phyloP scores from a whole-genome alignment of 2,113 vertebrate species.

The Hemibagrus wyckioides region DNA sequence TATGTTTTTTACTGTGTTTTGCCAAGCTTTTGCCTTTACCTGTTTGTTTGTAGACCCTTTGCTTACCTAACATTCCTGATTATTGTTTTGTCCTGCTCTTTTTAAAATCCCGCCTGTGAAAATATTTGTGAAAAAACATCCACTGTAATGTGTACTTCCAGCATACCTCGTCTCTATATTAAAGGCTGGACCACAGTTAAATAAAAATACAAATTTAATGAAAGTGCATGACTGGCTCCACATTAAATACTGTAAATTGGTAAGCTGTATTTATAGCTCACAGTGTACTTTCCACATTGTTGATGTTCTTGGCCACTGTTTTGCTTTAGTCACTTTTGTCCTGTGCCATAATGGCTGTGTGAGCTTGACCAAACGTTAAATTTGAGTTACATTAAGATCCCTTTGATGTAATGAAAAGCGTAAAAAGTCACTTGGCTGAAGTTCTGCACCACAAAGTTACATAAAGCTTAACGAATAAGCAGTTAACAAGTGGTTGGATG shows the following conservation, averaged over 20 bases:
- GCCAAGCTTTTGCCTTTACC: background rate
- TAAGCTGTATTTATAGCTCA: conserved; percentile 43
- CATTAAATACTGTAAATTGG: conserved; percentile 12
- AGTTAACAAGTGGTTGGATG: background rate
- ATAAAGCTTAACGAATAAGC: background rate
- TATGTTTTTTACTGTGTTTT: background rate
- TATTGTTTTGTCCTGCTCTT: background rate
- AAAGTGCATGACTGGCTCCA: conserved; percentile 1
- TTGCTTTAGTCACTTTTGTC: conserved; percentile 33
- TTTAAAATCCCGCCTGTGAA: background rate
- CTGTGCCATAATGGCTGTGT: conserved; percentile 30
- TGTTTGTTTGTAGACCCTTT: background rate
- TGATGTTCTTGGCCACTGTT: conserved; percentile 30
- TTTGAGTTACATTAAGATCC: conserved; percentile 39
- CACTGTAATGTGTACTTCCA: background rate
- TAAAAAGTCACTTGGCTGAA: background rate
- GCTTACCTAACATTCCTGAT: background rate
- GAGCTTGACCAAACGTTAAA: conserved; percentile 23
- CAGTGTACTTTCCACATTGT: conserved; percentile 25
- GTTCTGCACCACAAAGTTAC: background rate
- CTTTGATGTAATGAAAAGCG: conserved; percentile 24
- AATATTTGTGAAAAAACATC: background rate
- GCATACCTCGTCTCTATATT: conserved; percentile 4
- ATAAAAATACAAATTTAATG: conserved; percentile 6
- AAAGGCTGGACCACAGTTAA: conserved; percentile 10